Base-by-base conservation (phyloP, 2,888 invertebrate species). In the Eurois occulta region DNA sequence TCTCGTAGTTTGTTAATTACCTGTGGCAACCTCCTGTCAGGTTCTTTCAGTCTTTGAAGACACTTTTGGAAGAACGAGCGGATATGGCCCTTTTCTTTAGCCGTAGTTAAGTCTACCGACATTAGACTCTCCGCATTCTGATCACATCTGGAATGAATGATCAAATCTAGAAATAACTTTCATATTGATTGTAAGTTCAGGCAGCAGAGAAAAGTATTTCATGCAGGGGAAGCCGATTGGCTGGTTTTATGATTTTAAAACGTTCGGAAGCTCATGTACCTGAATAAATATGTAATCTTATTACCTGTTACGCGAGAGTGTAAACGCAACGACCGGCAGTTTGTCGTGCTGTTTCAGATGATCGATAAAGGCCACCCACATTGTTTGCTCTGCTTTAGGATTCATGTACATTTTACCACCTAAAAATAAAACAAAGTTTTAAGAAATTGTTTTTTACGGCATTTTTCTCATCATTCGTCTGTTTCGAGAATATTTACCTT, bases 241-340 rank as follows among this genome's bases (percentile, higher is more conserved):
- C 32, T 18, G n/a, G 28, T 16, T 28, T 1, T 8, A 13, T 55
- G 0, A 55, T 0, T n/a, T 55, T 6, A 60, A 32, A 32, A 32
- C 32, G 32, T 60, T 32, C 1, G 10, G 21, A 60, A 32, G 60
- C 32, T 58, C n/a, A 32, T 18, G 32, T 7, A 21, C 1, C 60
- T 32, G 18, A 18, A 60, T n/a, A 32, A 60, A 60, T n/a, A 60
- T 60, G 7, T n/a, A 0, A 2, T 28, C 16, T n/a, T 41, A 98
- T 92, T 98, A 99, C 93, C 98, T 97, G 88, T 97, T 98, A 85
- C 99, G 97, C 0, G 99, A 99, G 86, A 99, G 97, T 0, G 99
- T 99, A 92, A 99, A 99, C 0, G 98, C 98, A 0, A 99, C 99
- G 0, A 99, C 98, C 0, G 99, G 99, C 75, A 99, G 96, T 91